Evolutionary conservation across 1,140 invertebrate species (phyloP).

Genomic region (Philopotamus ludificatus): DNA sequence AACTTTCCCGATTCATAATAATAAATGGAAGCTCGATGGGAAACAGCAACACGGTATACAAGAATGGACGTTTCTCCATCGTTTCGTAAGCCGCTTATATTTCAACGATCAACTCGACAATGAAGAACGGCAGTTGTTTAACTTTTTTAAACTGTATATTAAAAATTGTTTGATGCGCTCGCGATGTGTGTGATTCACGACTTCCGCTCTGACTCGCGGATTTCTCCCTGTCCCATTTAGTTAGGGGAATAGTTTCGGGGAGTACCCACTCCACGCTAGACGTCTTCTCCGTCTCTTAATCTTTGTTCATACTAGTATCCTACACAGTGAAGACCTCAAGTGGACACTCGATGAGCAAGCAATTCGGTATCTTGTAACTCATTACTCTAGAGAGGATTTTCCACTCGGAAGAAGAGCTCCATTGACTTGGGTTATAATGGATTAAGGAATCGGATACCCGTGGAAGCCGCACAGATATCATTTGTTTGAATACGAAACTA

Average conservation of each 20-base stretch:
- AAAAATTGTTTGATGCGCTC: too few relatives aligned
- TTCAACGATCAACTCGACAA: too few relatives aligned
- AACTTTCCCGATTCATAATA: too few relatives aligned
- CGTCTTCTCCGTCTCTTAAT: constrained; percentile 25
- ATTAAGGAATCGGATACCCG: constrained; percentile 4
- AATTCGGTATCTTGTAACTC: constrained; percentile 26
- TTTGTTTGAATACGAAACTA: background rate
- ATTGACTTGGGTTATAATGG: background rate
- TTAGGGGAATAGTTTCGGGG: constrained; percentile 5
- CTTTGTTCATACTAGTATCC: constrained; percentile 28
- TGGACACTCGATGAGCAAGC: constrained; percentile 30
- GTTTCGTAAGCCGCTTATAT: too few relatives aligned
- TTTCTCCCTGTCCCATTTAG: too few relatives aligned
- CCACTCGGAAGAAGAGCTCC: constrained; percentile 4
- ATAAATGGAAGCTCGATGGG: too few relatives aligned
- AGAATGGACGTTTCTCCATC: too few relatives aligned
- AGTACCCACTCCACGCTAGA: background rate
- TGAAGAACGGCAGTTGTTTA: too few relatives aligned
- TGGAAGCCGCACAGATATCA: background rate
- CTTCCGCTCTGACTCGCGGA: too few relatives aligned
- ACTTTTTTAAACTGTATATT: too few relatives aligned
- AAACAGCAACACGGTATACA: too few relatives aligned
- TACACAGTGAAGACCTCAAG: constrained; percentile 6
- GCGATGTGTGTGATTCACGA: too few relatives aligned
- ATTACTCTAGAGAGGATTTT: constrained; percentile 3